Base-by-base conservation (phyloP, 2,888 invertebrate species). In the Bellardia pandia region DNA sequence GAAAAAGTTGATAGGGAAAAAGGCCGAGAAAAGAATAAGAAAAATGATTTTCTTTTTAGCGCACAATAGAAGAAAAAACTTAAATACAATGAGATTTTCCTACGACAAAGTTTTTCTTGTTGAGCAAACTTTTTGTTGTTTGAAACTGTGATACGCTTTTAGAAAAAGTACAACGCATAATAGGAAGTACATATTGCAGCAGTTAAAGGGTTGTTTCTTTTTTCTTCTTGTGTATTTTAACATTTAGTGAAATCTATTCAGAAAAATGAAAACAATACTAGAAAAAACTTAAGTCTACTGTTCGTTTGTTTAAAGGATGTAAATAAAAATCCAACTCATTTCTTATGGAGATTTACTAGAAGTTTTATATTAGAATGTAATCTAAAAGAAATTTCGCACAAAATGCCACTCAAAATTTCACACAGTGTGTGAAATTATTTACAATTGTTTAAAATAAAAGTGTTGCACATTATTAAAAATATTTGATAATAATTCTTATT, bases 71-170 rank as follows among this genome's bases (percentile, higher is more conserved):
- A 23, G 37, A 23, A 51, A 66, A 74, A 75, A 58, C 37, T n/a
- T 0, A 30, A 42, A 58, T 4, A 75, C 75, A 75, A 81, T 58
- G 13, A 60, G 40, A 82, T 30, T 66, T 74, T 75, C 58, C 68
- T 58, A 9, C 60, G 75, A 40, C 82, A 76, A 75, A 82, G 60
- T 82, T 82, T 74, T 82, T 68, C 58, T 75, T 60, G 66, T 51
- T 68, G 68, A 30, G 33, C 2, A 4, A 81, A 66, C 8, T 37
- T 45, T 30, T 62, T 62, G n/a, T 56, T 56, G 42, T 53, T 62
- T 30, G 14, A 56, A 42, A 16, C 45, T 23, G n/a, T 6, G 40
- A 11, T 42, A 16, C 23, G 53, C 64, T 2, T 23, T 2, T 60
- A 30, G 3, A 33, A 37, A 62, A 51, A 16, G 51, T 42, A 30